Evolutionary conservation across 2,797 vertebrate species (phyloP).

Genomic region (Onychomys arenicola): DNA sequence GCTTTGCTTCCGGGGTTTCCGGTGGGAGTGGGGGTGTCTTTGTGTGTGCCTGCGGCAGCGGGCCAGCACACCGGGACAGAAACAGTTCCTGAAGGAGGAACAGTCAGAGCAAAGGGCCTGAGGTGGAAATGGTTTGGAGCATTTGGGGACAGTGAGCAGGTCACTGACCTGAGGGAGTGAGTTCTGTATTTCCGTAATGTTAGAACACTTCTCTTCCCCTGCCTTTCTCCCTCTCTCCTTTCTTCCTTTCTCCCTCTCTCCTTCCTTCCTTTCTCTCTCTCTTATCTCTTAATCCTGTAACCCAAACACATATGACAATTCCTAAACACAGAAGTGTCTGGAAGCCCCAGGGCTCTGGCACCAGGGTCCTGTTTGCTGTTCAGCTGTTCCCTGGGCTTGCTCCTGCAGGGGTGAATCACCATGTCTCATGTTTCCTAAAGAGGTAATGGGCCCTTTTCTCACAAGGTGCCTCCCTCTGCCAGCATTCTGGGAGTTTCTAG

Average conservation of each 20-base stretch:
- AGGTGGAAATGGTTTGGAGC: neutral
- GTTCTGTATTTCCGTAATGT: neutral
- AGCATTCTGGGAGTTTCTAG: neutral
- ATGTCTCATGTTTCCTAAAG: conserved; percentile 23
- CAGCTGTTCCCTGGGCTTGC: neutral
- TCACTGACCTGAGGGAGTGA: neutral
- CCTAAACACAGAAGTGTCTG: conserved; percentile 62
- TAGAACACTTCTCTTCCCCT: neutral
- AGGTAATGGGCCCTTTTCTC: neutral
- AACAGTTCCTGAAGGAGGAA: neutral
- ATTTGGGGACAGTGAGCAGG: neutral
- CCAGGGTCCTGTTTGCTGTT: neutral
- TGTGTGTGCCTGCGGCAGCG: no score
- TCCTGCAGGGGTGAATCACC: conserved; percentile 49
- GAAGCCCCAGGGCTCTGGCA: conserved; percentile 21
- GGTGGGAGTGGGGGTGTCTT: neutral
- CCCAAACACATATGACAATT: conserved; percentile 20
- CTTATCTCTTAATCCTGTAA: conserved; percentile 38
- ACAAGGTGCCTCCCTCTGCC: neutral
- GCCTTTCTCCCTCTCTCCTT: no score
- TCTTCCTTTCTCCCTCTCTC: neutral
- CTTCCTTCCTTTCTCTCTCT: neutral
- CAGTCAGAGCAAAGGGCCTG: conserved; percentile 46
- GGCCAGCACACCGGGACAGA: neutral
- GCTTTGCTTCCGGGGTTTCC: neutral